These are phyloP conservation scores for Petroica traversi DNA, from an alignment of 2,113 vertebrate genomes.

Conservation along the genomic window DNA sequence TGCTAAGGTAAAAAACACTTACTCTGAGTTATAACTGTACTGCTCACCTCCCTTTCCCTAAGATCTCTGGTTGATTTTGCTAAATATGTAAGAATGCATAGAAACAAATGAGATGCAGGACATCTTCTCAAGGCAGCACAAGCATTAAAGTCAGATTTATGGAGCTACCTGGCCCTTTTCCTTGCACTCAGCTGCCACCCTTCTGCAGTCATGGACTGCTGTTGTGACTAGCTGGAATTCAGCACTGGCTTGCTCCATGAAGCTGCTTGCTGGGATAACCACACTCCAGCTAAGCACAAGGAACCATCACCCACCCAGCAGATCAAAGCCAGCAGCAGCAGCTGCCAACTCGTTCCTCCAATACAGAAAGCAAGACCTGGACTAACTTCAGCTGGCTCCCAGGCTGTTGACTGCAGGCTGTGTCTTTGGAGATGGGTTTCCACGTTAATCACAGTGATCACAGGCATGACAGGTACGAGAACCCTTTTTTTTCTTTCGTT, in stretches of 20 bases:
- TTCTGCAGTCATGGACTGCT: not conserved
- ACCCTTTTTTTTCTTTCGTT: not conserved
- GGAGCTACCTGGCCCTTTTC: not conserved
- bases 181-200: not conserved
- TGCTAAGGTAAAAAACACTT: not conserved
- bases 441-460: not conserved
- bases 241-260: not conserved
- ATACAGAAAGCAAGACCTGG: not conserved
- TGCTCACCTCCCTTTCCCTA: not conserved
- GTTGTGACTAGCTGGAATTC: not conserved
- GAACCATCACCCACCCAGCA: not conserved
- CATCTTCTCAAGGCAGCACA: not conserved
- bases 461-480: not conserved
- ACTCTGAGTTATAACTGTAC: not conserved
- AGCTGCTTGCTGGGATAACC: not conserved
- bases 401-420: not conserved
- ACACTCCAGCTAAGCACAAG: accelerated
- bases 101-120: not conserved
- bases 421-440: not conserved
- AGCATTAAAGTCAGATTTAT: not conserved
- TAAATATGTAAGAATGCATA: not conserved
- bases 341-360: accelerated
- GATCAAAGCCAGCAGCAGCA: not conserved
- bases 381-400: not conserved
- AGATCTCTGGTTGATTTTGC: not conserved